Evolutionary conservation across 2,797 vertebrate genomes (phyloP).

Genomic region (Hapalemur alaotrensis): DNA sequence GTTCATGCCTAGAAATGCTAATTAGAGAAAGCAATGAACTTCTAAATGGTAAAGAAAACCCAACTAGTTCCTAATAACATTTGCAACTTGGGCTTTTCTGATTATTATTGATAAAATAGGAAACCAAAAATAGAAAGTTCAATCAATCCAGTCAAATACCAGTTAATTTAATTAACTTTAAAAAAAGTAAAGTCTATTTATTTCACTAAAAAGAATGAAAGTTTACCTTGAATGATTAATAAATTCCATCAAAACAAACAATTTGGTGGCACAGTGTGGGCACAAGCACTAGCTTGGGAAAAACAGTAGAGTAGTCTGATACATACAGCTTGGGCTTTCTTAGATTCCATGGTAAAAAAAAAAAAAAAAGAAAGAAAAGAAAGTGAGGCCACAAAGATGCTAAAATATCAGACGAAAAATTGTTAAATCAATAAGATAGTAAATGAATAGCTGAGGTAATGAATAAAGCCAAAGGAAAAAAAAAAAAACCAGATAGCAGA

Average conservation of each 20-base stretch:
- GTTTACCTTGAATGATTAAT: constrained; percentile 21
- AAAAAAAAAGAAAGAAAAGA: background rate
- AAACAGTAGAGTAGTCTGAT: background rate
- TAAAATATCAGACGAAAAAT: constrained; percentile 54
- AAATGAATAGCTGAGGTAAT: constrained; percentile 26
- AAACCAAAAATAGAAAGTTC: background rate
- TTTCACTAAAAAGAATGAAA: background rate
- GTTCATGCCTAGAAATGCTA: background rate
- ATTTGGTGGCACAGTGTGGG: background rate
- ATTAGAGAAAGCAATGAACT: constrained; percentile 25
- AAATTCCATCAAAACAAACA: constrained; percentile 23
- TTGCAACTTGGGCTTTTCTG: background rate
- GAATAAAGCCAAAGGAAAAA: constrained; percentile 35
- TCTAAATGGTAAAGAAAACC: constrained; percentile 23
- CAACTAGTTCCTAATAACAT: background rate
- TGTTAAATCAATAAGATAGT: constrained; percentile 57
- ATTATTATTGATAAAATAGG: background rate
- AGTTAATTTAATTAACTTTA: background rate
- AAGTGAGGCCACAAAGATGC: background rate
- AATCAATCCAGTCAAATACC: background rate
- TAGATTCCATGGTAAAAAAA: background rate
- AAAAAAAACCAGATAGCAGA: background rate
- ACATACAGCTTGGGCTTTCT: background rate
- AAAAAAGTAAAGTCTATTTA: background rate
- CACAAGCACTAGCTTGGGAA: background rate